Conservation (phyloP, 2,113 vertebrate species). For the Thomomys bottae region DNA sequence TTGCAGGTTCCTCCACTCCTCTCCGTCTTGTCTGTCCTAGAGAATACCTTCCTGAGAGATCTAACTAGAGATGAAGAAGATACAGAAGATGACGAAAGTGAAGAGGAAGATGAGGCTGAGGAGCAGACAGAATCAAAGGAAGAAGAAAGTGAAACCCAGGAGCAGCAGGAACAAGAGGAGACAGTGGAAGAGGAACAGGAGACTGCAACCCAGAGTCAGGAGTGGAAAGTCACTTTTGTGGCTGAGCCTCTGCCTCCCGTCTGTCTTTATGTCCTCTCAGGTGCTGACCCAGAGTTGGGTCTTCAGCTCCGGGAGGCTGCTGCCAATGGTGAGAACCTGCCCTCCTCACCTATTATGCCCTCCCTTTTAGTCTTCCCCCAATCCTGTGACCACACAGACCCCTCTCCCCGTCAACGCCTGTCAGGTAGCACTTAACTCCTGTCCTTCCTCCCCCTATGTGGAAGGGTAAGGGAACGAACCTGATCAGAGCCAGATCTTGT, state of each 20-base stretch:
- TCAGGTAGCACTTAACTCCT: background rate
- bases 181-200: background rate
- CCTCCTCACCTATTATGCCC: too few relatives aligned
- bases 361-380: background rate
- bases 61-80: background rate
- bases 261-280: slow-evolving; percentile 77
- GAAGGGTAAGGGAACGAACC: background rate
- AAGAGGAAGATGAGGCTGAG: background rate
- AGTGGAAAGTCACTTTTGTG: background rate
- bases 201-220: background rate
- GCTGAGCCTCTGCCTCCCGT: background rate
- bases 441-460: background rate
- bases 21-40: slow-evolving; percentile 57
- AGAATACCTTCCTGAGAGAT: background rate
- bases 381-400: background rate
- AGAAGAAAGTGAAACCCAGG: background rate
- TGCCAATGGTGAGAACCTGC: slow-evolving; percentile 80
- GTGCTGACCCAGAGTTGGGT: slow-evolving; percentile 84
- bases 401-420: background rate
- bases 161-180: background rate
- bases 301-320: slow-evolving; percentile 83
- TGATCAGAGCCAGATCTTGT: background rate
- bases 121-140: slow-evolving; percentile 3
- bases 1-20: background rate
- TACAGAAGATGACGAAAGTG: background rate